Base-by-base conservation (phyloP, 1,140 invertebrate genomes). In the Brachionus calyciflorus region DNA sequence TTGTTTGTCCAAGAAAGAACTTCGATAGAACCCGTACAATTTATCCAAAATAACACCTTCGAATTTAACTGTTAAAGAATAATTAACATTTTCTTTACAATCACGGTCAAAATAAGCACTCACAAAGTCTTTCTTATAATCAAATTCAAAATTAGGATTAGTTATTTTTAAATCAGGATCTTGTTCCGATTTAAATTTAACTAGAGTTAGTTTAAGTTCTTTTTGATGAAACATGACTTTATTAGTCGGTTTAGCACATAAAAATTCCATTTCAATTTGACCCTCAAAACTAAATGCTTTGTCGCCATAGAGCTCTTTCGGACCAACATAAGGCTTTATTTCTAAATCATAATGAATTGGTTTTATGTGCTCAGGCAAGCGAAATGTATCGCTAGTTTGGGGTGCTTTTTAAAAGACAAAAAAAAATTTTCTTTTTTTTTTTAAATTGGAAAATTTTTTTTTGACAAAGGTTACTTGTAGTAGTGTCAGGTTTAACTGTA, bases 201-300 rank as follows among this genome's bases (percentile, higher is more conserved):
- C 69, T 33, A 55, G 14, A 30, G 46, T 55, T 19, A 73, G 17
- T 12, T 33, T 14, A 14, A 73, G 12, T 1, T 73, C 69, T 73
- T 73, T 73, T 51, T 49, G 51, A 37, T 73, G 69, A 37, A 73
- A 55, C 14, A 73, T 33, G 24, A 73, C 30, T 24, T 51, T 51
- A 40, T 30, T 51, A 14, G 69, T 73, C 19, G 69, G 69, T 2
- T 73, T 73, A 5, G 30, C 7, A 49, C 69, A 73, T 28, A 51
- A 6, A 41, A 73, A 49, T 37, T 73, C 19, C 14, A 73, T 73
- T 10, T 51, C 9, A 14, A 73, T 55, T 26, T 19, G n/a, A 14
- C 69, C 69, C 19, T 73, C 69, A 51, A 73, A 73, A 12, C 30
- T 51, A n/a, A 51, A 51, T 14, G 69, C 26, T 73, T 73, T 30